These are phyloP conservation scores for Smithornis capensis DNA, from an alignment of 2,113 vertebrate species.

Conservation along the genomic window DNA sequence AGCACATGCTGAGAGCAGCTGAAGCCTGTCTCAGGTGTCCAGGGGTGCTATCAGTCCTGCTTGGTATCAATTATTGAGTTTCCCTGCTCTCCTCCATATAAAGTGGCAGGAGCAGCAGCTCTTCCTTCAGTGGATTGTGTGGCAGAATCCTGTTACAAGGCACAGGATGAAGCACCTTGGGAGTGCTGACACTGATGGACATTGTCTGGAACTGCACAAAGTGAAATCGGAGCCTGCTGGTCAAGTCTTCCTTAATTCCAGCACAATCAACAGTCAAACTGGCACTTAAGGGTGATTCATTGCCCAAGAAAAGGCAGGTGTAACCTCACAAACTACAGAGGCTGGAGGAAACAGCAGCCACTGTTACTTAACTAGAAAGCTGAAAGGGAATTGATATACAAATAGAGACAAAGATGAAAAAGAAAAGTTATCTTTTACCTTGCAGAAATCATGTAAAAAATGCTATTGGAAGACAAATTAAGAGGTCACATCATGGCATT, in stretches of 20 bases:
- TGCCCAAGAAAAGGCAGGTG: neutral
- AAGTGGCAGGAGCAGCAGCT: constrained; percentile 18
- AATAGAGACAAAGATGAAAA: neutral
- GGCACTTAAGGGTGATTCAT: neutral
- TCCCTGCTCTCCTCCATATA: neutral
- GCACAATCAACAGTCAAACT: neutral
- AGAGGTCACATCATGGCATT: neutral
- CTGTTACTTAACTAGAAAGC: neutral
- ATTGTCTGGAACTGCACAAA: constrained; percentile 26
- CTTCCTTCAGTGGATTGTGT: constrained; percentile 1
- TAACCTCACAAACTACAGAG: neutral
- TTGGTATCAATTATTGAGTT: constrained; percentile 76
- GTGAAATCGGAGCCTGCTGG: constrained; percentile 41
- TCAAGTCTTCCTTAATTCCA: neutral
- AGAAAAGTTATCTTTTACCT: neutral
- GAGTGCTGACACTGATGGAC: neutral
- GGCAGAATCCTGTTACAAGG: constrained; percentile 41
- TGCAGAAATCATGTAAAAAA: neutral
- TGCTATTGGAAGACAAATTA: neutral
- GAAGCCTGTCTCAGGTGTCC: constrained; percentile 70
- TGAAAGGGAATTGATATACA: neutral
- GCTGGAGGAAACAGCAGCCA: neutral
- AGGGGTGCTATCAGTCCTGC: constrained; percentile 15
- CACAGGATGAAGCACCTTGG: constrained; percentile 5
- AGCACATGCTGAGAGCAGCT: neutral